A percentile compares a stretch with the other conserved stretches of the same genome.
Evolutionary conservation across 2,797 vertebrate genomes (phyloP).

Genomic region (Syngnathus acus): DNA sequence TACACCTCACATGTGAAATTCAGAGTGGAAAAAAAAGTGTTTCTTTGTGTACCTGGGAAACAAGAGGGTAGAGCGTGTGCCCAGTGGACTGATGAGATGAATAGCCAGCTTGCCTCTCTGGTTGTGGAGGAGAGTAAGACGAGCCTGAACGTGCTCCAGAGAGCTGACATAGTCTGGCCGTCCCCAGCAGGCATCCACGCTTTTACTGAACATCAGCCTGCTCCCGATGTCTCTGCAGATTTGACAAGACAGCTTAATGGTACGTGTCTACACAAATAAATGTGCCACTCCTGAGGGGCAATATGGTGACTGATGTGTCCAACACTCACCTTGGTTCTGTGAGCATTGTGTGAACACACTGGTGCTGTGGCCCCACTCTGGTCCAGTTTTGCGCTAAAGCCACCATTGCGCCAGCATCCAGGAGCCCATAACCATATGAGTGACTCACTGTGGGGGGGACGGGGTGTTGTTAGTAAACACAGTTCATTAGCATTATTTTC

Average conservation of each 20-base stretch:
- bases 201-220: slow-evolving; percentile 80
- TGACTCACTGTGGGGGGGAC: slow-evolving; percentile 81
- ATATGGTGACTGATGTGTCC: slow-evolving; percentile 11
- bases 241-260: slow-evolving; percentile 48
- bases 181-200: slow-evolving; percentile 82
- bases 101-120: slow-evolving; percentile 90
- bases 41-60: slow-evolving; percentile 77
- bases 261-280: slow-evolving; percentile 35
- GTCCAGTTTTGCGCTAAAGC: slow-evolving; percentile 89
- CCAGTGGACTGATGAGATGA: slow-evolving; percentile 88
- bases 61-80: slow-evolving; percentile 89
- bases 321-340: slow-evolving; percentile 76
- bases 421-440: slow-evolving; percentile 88
- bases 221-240: slow-evolving; percentile 82
- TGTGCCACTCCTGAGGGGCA: slow-evolving; percentile 16
- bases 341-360: slow-evolving; percentile 84
- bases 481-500: neutral
- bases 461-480: neutral
- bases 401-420: slow-evolving; percentile 91
- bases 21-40: slow-evolving; percentile 7
- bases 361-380: slow-evolving; percentile 80
- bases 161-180: slow-evolving; percentile 78
- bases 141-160: slow-evolving; percentile 87
- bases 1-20: slow-evolving; percentile 9
- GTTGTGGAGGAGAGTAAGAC: slow-evolving; percentile 88